Evolutionary conservation across 2,113 vertebrate genomes (phyloP), one percentile per base, ranked within the genome.

Genomic region (Coturnix japonica): DNA sequence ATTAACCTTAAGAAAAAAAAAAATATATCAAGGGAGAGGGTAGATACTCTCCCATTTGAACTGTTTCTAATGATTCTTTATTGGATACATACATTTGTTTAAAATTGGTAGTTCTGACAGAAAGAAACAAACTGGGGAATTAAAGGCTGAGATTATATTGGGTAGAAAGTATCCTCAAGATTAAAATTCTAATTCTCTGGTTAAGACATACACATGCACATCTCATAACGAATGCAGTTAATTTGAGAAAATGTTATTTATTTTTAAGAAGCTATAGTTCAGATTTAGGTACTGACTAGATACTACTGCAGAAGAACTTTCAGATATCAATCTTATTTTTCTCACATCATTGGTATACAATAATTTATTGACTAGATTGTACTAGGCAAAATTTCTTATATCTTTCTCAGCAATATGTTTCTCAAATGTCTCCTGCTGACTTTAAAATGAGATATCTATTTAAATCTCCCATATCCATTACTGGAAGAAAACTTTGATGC

Each of bases 371-470:
- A 79, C 39, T 72, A 23, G 30, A 57, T n/a, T 69, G 13, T 61
- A 57, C 67, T 61, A 37, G 19, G 35, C 10, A 76, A 89, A 51
- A 41, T 41, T 53, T 70, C 33, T 41, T 43, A 4, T 47, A 73
- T 81, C 28, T 81, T 77, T 88, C 49, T 71, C 28, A 6, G 44
- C 57, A 90, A 49, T 53, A 23, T 30, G n/a, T 39, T 94, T 85
- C 56, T 65, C 51, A 56, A 33, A 18, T 69, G 56, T 72, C 35
- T 86, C 80, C 44, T 75, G 35, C 65, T 91, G 71, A 69, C 61
- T 90, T 81, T 73, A 76, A 92, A 91, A 81, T 33, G 33, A 82
- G 25, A 7, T 85, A 49, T 35, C 66, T 93, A 81, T 87, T 86
- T 89, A 80, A 89, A 85, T 79, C 28, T 61, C 25, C 9, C 18